These are phyloP conservation scores for Ennomos fuscantarius DNA, from an alignment of 2,888 invertebrate species.

Conservation along the genomic window DNA sequence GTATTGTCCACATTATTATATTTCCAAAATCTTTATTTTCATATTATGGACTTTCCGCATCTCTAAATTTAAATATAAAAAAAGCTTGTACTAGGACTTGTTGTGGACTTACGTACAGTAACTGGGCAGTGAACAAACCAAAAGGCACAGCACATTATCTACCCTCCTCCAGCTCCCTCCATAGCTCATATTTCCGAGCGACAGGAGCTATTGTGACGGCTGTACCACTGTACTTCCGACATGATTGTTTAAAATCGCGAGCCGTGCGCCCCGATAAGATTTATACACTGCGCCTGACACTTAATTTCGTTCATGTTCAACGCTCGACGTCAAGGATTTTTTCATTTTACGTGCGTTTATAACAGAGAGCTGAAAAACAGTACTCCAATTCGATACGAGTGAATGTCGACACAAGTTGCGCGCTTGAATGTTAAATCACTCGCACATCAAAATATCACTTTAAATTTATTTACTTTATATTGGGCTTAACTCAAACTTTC, in stretches of 20 bases:
- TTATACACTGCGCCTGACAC: constrained; percentile 77
- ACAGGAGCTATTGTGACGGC: constrained; percentile 60
- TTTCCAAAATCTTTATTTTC: no score
- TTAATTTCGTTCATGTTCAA: constrained; percentile 73
- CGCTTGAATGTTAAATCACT: no score
- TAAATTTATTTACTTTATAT: no score
- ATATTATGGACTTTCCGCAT: no score
- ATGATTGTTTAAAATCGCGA: constrained; percentile 77
- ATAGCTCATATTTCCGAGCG: constrained; percentile 66
- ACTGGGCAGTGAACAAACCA: constrained; percentile 23
- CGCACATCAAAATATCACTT: no score
- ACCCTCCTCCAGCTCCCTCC: constrained; percentile 50
- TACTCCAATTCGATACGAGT: constrained; percentile 3
- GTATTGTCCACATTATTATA: no score
- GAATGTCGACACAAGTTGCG: no score
- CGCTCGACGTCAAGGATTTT: constrained; percentile 54
- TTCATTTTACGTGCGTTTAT: constrained; percentile 31
- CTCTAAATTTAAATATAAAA: no score
- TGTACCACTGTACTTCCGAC: constrained; percentile 47
- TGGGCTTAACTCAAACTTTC: no score
- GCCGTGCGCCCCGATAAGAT: constrained; percentile 74
- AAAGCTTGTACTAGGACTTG: no score
- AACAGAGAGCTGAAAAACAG: constrained; percentile 6
- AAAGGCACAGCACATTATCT: constrained; percentile 38
- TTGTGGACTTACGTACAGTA: no score